Evolutionary conservation across 1,140 invertebrate genomes (phyloP), one percentile per base, ranked within the genome.

Genomic region (Wiebesia pumilae): DNA sequence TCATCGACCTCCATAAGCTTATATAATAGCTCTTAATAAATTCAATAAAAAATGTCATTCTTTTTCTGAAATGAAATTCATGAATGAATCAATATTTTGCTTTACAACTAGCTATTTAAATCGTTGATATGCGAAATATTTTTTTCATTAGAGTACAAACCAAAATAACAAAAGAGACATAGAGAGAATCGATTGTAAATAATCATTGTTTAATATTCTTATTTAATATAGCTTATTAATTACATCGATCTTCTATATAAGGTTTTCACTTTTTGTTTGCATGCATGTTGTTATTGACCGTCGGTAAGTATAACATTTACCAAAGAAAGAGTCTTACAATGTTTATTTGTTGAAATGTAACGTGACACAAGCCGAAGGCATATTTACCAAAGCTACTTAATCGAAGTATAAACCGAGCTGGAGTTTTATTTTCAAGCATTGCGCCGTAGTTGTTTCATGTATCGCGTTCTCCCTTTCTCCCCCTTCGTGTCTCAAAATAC

Each of bases 381-480:
- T 86, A 78, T 86, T 83, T 87, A 80, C 85, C 81, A 87, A 87
- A 87, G 75, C 75, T 79, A 69, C 73, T 87, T 87, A 87, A 87
- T 87, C 81, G 81, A 81, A 83, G 75, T 67, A 87, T 83, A 83
- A 83, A 80, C 75, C 81, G 38, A 38, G 38, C 14, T n/a, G 73
- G 71, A 80, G 81, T 87, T 83, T 87, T 87, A 83, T 87, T 87
- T 87, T 77, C 62, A 83, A 78, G 75, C 85, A 69, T 51, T 62
- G 47, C 65, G 21, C 73, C 35, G 67, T 16, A 67, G 77, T 71
- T 81, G 84, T 81, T 84, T 84, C 62, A 47, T 35, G 40, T 78
- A n/a, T 54, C 30, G 30, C 62, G 2, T 33, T 77, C 38, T 27
- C 71, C 30, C n/a, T 19, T 58, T 24, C 24, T 43, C 51, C 71